Conservation (phyloP, 2,888 invertebrate genomes). For the Cheilosia variabilis region DNA sequence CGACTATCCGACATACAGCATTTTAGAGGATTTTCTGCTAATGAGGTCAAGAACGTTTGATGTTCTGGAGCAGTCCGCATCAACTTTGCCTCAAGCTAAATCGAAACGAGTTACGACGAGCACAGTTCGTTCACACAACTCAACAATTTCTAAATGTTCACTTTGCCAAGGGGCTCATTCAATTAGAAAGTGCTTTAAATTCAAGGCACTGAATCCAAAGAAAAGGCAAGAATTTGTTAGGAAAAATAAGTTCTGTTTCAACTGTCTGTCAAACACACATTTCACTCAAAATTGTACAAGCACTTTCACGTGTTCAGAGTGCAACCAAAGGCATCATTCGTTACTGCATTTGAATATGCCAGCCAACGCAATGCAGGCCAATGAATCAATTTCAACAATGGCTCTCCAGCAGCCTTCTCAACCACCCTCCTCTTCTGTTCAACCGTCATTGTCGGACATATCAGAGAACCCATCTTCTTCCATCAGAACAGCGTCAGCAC, state of each 20-base stretch:
- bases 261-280: slow-evolving; percentile 38
- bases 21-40: slow-evolving; percentile 6
- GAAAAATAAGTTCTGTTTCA: background rate
- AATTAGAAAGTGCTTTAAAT: slow-evolving; percentile 1
- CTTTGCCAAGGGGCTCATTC: background rate
- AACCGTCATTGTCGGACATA: too few species aligned
- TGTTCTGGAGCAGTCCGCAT: background rate
- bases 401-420: background rate
- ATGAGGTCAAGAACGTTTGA: slow-evolving; percentile 26
- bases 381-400: background rate
- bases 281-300: slow-evolving; percentile 24
- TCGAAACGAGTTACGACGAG: background rate
- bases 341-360: slow-evolving; percentile 7
- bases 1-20: slow-evolving; percentile 20
- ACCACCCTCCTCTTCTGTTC: too few species aligned
- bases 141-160: background rate
- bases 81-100: background rate
- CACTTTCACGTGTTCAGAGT: slow-evolving; percentile 17
- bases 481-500: too few species aligned
- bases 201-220: background rate
- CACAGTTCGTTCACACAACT: slow-evolving; percentile 8
- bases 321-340: slow-evolving; percentile 25
- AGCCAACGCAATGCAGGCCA: slow-evolving; percentile 19
- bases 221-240: background rate
- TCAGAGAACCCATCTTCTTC: too few species aligned